Evolutionary conservation across 2,797 vertebrate genomes (phyloP), one percentile per base, ranked within the genome.

Genomic region (Euthynnus affinis): DNA sequence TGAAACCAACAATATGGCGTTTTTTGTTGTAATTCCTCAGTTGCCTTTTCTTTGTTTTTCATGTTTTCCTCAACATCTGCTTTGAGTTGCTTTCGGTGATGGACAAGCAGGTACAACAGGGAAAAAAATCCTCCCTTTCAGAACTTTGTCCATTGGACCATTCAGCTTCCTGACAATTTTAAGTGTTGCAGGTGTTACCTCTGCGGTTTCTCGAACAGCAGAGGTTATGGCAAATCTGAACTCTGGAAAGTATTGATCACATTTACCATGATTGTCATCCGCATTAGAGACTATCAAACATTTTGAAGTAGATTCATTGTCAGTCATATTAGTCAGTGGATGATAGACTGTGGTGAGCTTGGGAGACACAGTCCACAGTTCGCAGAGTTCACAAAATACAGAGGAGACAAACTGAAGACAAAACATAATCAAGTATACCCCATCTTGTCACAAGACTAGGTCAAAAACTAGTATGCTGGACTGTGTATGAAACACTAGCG

Each of bases 181-280:
- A 0, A 76, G 40, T 18, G 53, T 14, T 0, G 74, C 51, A 9
- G 40, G 40, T 0, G 57, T 63, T 32, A 69, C 57, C 1, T 48
- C 65, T 40, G 37, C 56, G 7, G 65, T 63, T 49, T 77, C 42
- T 6, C 63, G 9, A 51, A 66, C 55, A 22, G 44, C 27, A 5
- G 53, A 57, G 22, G 58, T 65, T 7, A 65, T 58, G 42, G 61
- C 62, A 66, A 66, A 74, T 58, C 62, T 57, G 44, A 67, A 59
- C 1, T 66, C 72, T 1, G 17, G 32, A 66, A 75, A 55, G 27
- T 66, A 52, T 46, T 73, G 20, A 73, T 55, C 40, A 10, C 40
- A 42, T 42, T 42, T 42, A 42, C 40, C 12, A 13, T 42, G 40
- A 42, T 42, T 42, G 40, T 42, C 40, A 42, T 42, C 40, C 40